These are phyloP conservation scores for Scleropages formosus DNA, from an alignment of 2,797 vertebrate genomes.

Conservation along the genomic window DNA sequence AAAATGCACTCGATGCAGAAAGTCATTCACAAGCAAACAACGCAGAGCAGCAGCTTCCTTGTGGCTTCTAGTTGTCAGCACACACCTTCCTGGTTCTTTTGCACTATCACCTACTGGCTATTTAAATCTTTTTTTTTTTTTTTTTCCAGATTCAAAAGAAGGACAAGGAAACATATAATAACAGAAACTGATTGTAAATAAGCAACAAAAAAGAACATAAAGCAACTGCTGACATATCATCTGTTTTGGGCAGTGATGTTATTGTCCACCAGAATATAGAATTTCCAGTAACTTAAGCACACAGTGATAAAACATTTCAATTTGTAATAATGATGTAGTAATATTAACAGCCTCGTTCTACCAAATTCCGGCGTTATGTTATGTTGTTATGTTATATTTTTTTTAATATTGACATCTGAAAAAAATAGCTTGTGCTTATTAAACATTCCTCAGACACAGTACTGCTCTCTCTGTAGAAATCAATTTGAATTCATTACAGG, in stretches of 20 bases:
- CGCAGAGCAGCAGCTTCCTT: background rate
- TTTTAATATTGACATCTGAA: conserved; percentile 17
- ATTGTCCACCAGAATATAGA: background rate
- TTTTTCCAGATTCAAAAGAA: background rate
- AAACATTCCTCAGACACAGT: conserved; percentile 8
- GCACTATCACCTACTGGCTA: no score
- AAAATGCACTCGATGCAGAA: conserved; percentile 28
- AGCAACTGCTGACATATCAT: background rate
- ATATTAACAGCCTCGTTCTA: background rate
- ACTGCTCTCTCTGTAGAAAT: conserved; percentile 27
- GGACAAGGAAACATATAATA: background rate
- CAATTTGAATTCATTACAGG: conserved; percentile 38
- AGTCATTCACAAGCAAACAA: conserved; percentile 18
- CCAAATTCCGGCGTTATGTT: no score
- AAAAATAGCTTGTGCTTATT: conserved; percentile 12
- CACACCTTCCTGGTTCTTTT: background rate
- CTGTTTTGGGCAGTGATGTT: background rate
- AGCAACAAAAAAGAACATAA: background rate
- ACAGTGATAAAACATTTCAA: no score
- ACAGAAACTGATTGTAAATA: background rate
- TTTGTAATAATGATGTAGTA: no score
- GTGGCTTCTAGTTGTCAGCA: background rate
- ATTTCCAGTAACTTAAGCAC: background rate
- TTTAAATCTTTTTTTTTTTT: background rate
- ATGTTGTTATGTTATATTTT: background rate